These are phyloP conservation scores for Zophobas morio DNA, from an alignment of 1,140 invertebrate genomes.

Conservation along the genomic window DNA sequence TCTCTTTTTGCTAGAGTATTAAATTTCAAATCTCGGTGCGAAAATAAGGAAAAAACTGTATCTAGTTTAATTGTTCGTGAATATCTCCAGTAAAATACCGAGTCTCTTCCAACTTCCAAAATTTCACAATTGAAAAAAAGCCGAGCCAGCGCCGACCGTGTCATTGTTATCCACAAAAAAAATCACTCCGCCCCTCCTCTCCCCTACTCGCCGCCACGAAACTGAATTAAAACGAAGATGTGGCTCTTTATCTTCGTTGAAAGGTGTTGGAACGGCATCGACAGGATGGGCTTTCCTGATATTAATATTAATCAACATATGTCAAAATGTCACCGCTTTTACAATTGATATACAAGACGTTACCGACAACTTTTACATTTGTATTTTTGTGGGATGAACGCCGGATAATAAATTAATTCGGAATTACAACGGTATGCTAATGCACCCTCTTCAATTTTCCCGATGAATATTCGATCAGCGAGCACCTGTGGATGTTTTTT, in stretches of 20 bases:
- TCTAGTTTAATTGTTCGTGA: too few relatives aligned
- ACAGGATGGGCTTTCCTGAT: constrained; percentile 41
- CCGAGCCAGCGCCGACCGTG: too few relatives aligned
- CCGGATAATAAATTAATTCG: constrained; percentile 39
- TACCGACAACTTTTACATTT: constrained; percentile 47
- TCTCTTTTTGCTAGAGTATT: too few relatives aligned
- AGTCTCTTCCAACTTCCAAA: too few relatives aligned
- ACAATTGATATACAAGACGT: constrained; percentile 48
- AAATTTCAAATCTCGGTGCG: too few relatives aligned
- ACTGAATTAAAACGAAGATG: not conserved
- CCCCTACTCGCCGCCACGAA: not conserved
- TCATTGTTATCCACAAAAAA: too few relatives aligned
- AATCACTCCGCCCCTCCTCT: too few relatives aligned
- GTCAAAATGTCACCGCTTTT: constrained; percentile 47
- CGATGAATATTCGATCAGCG: constrained; percentile 7
- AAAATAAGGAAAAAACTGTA: too few relatives aligned
- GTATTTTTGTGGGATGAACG: constrained; percentile 38
- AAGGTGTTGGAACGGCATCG: constrained; percentile 44
- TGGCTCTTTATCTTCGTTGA: constrained; percentile 29
- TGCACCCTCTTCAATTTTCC: constrained; percentile 30
- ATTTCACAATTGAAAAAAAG: too few relatives aligned
- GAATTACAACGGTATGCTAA: constrained; percentile 35
- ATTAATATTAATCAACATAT: constrained; percentile 49
- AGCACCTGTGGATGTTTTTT: constrained; percentile 12
- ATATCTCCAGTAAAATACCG: too few relatives aligned